Conservation (phyloP, 92 coral and sea anemone genomes). For the Siderastrea radians region DNA sequence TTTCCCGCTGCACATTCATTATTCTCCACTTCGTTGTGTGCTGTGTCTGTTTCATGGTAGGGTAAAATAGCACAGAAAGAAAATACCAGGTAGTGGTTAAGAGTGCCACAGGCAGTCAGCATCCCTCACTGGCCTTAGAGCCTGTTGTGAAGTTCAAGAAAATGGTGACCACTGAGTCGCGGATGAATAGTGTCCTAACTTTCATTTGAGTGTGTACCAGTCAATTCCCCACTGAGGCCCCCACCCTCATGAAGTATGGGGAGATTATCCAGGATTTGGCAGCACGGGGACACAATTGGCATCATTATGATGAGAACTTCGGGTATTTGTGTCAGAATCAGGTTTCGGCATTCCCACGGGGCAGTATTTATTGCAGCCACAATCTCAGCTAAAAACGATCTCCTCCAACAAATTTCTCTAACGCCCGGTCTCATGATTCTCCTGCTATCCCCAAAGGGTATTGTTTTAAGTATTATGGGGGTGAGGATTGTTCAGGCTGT, state of each 20-base stretch:
- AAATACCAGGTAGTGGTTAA: too few relatives aligned
- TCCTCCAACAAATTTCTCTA: too few relatives aligned
- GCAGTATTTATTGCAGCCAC: constrained; percentile 40
- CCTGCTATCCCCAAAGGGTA: constrained; percentile 21
- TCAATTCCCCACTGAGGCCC: constrained; percentile 62
- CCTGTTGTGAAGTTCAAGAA: neutral
- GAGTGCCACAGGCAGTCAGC: too few relatives aligned
- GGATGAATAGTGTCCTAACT: constrained; percentile 23
- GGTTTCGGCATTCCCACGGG: constrained; percentile 51
- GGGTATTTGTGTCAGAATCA: constrained; percentile 59
- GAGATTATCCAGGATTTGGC: constrained; percentile 65
- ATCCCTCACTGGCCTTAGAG: neutral
- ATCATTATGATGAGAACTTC: constrained; percentile 66
- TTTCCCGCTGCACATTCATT: too few relatives aligned
- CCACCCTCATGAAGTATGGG: constrained; percentile 67
- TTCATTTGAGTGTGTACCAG: constrained; percentile 56
- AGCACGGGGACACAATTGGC: constrained; percentile 57
- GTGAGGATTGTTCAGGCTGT: constrained; percentile 46
- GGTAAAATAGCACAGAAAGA: too few relatives aligned
- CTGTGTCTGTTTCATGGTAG: too few relatives aligned
- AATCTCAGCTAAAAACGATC: neutral
- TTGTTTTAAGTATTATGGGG: neutral
- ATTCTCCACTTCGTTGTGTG: too few relatives aligned
- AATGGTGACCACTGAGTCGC: neutral
- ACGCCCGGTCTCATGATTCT: neutral